A percentile compares a stretch with the other conserved stretches of the same genome.
Conservation (phyloP, 2,113 vertebrate species). For the Mustela lutreola region DNA sequence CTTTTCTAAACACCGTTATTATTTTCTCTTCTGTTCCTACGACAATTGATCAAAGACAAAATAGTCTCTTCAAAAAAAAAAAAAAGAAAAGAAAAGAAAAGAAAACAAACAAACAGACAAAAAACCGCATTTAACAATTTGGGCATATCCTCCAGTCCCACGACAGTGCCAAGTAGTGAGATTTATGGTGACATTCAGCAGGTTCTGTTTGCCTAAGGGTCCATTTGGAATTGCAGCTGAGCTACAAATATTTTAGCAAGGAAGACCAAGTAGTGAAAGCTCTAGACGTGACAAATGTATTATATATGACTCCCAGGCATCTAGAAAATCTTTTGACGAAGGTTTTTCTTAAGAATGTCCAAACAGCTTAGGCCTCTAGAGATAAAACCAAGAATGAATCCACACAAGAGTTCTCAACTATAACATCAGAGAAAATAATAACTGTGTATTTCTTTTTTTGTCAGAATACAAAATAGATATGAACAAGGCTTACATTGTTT, state of each 20-base stretch:
- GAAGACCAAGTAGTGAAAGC: not conserved
- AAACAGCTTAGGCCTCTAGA: not conserved
- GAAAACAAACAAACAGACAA: too few relatives aligned
- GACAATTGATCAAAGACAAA: not conserved
- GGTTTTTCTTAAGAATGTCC: not conserved
- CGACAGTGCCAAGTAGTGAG: not conserved
- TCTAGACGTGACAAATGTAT: not conserved
- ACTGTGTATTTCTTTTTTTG: not conserved
- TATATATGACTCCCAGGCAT: not conserved
- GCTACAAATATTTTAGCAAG: constrained; percentile 15
- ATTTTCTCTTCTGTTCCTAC: not conserved
- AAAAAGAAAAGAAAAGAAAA: not conserved
- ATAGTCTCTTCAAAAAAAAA: not conserved
- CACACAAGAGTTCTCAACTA: not conserved
- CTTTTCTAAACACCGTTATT: not conserved
- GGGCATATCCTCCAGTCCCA: not conserved
- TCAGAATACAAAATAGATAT: not conserved
- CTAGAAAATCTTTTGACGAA: constrained; percentile 9
- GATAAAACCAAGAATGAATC: not conserved
- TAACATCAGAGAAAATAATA: not conserved
- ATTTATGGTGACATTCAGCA: constrained; percentile 39
- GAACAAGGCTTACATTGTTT: not conserved
- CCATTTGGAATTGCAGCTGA: constrained; percentile 15
- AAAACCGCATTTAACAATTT: not conserved
- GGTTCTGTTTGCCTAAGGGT: constrained; percentile 26